phyloP scores from a whole-genome alignment of 1,140 invertebrate species.

The Pseudachorutes palmiensis region DNA sequence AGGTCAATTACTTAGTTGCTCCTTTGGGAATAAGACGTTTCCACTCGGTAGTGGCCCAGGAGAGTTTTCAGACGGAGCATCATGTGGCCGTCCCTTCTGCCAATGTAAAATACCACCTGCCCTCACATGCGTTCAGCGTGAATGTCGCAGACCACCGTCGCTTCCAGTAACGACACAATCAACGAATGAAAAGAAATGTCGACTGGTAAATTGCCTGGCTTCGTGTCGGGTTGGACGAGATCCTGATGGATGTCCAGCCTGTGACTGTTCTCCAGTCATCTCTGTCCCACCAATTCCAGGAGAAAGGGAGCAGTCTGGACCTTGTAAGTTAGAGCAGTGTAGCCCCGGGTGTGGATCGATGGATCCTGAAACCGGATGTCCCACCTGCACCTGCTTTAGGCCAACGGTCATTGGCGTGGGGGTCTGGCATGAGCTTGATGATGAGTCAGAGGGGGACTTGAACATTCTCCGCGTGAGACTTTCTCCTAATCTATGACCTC shows the following conservation, averaged over 20 bases:
- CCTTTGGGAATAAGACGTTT: conserved; percentile 29
- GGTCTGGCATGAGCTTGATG: too few relatives aligned
- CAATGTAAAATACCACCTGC: conserved; percentile 28
- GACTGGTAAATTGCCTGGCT: background rate
- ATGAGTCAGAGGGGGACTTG: too few relatives aligned
- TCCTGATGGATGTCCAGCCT: background rate
- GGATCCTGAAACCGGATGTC: too few relatives aligned
- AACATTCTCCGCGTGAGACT: too few relatives aligned
- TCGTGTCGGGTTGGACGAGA: background rate
- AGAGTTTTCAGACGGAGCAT: background rate
- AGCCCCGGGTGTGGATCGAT: too few relatives aligned
- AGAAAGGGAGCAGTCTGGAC: too few relatives aligned
- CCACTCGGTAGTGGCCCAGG: conserved; percentile 13
- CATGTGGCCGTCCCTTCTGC: conserved; percentile 27
- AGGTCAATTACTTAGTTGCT: conserved; percentile 58
- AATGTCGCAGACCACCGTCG: conserved; percentile 12
- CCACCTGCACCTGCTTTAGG: too few relatives aligned
- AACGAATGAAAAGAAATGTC: background rate
- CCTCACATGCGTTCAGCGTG: conserved; percentile 25
- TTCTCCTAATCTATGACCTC: too few relatives aligned
- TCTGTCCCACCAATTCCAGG: too few relatives aligned
- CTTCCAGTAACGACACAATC: background rate
- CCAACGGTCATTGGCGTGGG: too few relatives aligned
- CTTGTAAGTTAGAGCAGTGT: too few relatives aligned
- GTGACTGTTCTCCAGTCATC: too few relatives aligned